Base-by-base conservation (phyloP, 2,113 vertebrate species). In the Lophotis ruficrista region DNA sequence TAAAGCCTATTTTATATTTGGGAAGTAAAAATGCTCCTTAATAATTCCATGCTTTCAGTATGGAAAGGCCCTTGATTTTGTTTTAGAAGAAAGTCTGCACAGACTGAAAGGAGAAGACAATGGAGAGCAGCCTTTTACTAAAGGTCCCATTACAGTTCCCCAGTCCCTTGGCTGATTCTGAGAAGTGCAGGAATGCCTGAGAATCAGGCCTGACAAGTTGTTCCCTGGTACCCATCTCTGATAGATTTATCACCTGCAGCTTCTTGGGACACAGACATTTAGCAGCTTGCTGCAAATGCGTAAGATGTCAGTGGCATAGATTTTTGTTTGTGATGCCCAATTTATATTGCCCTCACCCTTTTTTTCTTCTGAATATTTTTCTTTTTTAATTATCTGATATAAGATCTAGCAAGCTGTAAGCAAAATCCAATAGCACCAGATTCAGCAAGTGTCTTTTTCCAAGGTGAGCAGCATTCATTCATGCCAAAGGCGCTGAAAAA, bases 221-320 rank as follows among this genome's bases (percentile, higher is more conserved):
- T 66, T 87, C 25, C 33, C 47, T 70, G 69, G 38, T 48, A 78
- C 24, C 37, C 43, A 33, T 50, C 37, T 81, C 60, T 78, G 37
- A 41, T 28, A 57, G 45, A 41, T 78, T 78, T 79, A 41, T 77
- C 28, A 27, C 25, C 14, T 73, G 47, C 20, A 90, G 43, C 70
- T 86, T 35, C 71, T 80, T 65, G 35, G 24, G 50, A 57, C 2
- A 6, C 33, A 92, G 71, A 66, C 66, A 62, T 90, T 68, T 30
- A 83, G 19, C 54, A 85, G 43, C 30, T 47, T 64, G 24, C 35
- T 0, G 0, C 22, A 89, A 51, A 45, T 10, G 10, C 2, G 2
- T 60, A 58, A 45, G 48, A 10, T 21, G 38, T 50, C n/a, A 47
- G 3, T 56, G 37, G 19, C 56, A 75, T 21, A 58, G 19, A 37